These are phyloP conservation scores for Sepiola atlantica DNA, from an alignment of 2,888 invertebrate genomes.

Conservation along the genomic window DNA sequence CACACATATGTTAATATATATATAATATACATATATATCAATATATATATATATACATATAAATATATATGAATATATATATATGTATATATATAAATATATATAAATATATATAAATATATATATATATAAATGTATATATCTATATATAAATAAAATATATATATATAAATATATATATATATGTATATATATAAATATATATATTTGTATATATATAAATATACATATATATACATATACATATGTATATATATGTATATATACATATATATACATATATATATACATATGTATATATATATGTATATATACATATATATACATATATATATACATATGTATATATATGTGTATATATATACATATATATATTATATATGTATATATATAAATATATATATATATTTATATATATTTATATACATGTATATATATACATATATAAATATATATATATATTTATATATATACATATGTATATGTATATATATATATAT, in stretches of 20 bases:
- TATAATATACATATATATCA: no score
- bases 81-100: no score
- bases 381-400: background rate
- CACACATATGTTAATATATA: no score
- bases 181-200: background rate
- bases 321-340: background rate
- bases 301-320: background rate
- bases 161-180: no score
- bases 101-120: no score
- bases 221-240: background rate
- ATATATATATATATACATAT: no score
- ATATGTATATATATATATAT: background rate
- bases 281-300: background rate
- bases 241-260: background rate
- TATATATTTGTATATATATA: background rate
- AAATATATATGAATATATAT: no score
- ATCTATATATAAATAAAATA: no score
- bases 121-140: no score
- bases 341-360: background rate
- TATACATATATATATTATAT: background rate
- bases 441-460: background rate
- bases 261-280: conserved; percentile 1
- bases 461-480: background rate
- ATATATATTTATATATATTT: background rate
- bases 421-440: background rate